phyloP scores from a whole-genome alignment of 2,888 invertebrate species.

The Fragum fragum region DNA sequence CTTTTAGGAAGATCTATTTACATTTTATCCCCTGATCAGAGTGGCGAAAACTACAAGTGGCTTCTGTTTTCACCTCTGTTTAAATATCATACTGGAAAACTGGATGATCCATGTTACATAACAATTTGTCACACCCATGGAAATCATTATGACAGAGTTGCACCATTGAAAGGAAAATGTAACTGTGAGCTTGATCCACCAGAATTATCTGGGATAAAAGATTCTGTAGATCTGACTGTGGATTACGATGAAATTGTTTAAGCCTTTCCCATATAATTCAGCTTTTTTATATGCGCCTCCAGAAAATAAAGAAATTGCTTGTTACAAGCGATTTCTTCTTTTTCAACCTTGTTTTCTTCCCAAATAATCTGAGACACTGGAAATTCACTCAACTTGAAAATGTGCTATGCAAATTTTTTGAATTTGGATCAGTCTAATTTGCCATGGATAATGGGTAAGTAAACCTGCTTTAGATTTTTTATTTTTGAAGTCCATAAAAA shows the following conservation, averaged over 20 bases:
- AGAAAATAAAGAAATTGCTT: background rate
- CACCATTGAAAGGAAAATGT: constrained; percentile 66
- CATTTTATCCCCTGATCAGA: constrained; percentile 78
- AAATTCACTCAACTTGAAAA: too few relatives aligned
- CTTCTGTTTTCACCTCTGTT: constrained; percentile 76
- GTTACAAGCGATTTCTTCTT: too few relatives aligned
- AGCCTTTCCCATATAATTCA: too few relatives aligned
- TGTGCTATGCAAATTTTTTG: too few relatives aligned
- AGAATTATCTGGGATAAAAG: constrained; percentile 69
- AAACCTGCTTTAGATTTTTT: too few relatives aligned
- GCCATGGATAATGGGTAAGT: too few relatives aligned
- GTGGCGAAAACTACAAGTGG: constrained; percentile 76
- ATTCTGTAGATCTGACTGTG: constrained; percentile 73
- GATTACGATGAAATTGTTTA: constrained; percentile 57
- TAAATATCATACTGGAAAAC: constrained; percentile 42
- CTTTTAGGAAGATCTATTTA: constrained; percentile 77
- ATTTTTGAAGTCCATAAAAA: too few relatives aligned
- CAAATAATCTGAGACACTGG: too few relatives aligned
- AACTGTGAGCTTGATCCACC: constrained; percentile 77
- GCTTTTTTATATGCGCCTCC: too few relatives aligned
- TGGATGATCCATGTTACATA: constrained; percentile 73
- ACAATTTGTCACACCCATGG: constrained; percentile 82
- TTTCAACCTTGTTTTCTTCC: too few relatives aligned
- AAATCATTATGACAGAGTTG: constrained; percentile 81
- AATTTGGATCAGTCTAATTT: too few relatives aligned